Base-by-base conservation (phyloP, 2,113 vertebrate genomes). In the Acinonyx jubatus region DNA sequence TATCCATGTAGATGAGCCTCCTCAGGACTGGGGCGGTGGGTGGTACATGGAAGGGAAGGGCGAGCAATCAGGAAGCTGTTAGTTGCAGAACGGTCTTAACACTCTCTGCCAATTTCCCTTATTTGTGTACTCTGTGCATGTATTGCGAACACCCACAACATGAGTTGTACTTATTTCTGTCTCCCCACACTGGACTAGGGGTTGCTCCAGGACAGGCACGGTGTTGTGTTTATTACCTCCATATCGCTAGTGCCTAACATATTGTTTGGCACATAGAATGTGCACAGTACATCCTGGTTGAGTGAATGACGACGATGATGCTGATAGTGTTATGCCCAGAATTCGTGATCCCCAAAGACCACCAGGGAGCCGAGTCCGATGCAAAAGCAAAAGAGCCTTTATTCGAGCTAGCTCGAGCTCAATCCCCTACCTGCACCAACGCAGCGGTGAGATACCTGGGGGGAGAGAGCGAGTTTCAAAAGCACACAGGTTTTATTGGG, bases 81-180 rank as follows among this genome's bases (percentile, higher is more conserved):
- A 2, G 13, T 3, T 45, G 23, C 29, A 7, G 66, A 52, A 15
- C 0, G 1, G 3, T 25, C 29, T 76, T 4, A 16, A 21, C 18
- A 1, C 21, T 57, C 33, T 61, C 19, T 29, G 57, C 38, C 76
- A 7, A 0, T 29, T 52, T 48, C 23, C 27, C 52, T 69, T 65
- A 21, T n/a, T 79, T 1, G 14, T 7, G 10, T 23, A 3, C 61
- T 33, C 65, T 11, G 27, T 1, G 10, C 45, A 0, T 16, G 13
- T 10, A n/a, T 9, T 16, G n/a, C 23, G 48, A 82, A 1, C 3
- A 25, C 61, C 63, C 41, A 7, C 0, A 29, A 66, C 55, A 13
- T 57, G 36, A 9, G 33, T 4, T 3, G 4, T 1, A 8, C 27
- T 12, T 5, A 5, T 13, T 14, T 10, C 45, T 14, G 1, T 82